Evolutionary conservation across 2,888 invertebrate species (phyloP), one percentile per base, ranked within the genome.

Genomic region (Eristalis tenax): DNA sequence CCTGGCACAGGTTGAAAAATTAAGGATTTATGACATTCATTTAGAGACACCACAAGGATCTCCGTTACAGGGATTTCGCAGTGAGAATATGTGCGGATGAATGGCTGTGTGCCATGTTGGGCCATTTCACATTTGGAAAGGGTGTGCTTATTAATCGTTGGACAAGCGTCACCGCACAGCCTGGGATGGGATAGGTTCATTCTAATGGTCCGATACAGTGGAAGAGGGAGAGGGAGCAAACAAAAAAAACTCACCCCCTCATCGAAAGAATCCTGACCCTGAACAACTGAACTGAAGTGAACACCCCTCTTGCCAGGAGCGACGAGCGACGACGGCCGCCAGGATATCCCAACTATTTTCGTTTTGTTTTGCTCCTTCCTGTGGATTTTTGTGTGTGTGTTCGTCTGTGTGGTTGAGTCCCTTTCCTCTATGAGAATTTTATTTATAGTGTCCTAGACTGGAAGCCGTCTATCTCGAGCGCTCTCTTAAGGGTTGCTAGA

Each of bases 381-480:
- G 80, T n/a, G 38, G 35, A 15, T 38, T 70, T 4, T 23, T 13
- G 26, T 32, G 57, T 73, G n/a, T n/a, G n/a, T n/a, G n/a, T n/a
- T n/a, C n/a, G n/a, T n/a, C n/a, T n/a, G n/a, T n/a, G 68, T 64
- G 40, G 11, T 28, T 70, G 65, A 28, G 59, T 56, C 35, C 75
- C 79, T 68, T 77, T 50, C n/a, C 63, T 77, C 71, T 81, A 73
- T 76, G 76, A 81, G 66, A 85, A 85, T 77, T 82, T 85, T 85
- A 85, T 85, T 85, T 85, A 85, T 85, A 82, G 81, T 73, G 68
- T 74, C 74, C 57, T 82, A 85, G 84, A 80, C 76, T 71, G 65
- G 32, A 35, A 76, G 68, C 65, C 75, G 26, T 75, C 40, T 38
- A 38, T 68, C 4, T 32, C 22, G 56, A 22, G 23, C 73, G 28